A percentile compares a stretch with the other conserved stretches of the same genome.
Evolutionary conservation across 1,140 invertebrate genomes (phyloP).

Genomic region (Pomacea maculata): DNA sequence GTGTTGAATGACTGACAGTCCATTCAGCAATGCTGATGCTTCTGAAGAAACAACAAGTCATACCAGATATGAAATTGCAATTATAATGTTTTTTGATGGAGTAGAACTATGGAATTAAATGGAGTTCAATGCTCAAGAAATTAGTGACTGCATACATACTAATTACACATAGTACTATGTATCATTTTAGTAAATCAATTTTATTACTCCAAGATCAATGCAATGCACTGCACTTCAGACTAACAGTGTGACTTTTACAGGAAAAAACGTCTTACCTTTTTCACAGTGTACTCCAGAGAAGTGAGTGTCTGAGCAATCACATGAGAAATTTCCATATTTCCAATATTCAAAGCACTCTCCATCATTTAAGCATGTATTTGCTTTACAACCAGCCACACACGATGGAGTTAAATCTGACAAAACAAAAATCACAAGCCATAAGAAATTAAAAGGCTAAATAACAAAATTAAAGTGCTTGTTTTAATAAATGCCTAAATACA

Average conservation of each 20-base stretch:
- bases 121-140: no score
- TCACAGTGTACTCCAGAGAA: conserved; percentile 53
- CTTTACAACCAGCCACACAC: conserved; percentile 89
- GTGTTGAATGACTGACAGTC: conserved; percentile 47
- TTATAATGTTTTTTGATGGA: not conserved
- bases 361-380: conserved; percentile 85
- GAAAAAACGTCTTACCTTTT: conserved; percentile 37
- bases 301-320: conserved; percentile 83
- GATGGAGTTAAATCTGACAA: conserved; percentile 76
- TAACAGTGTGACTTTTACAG: not conserved
- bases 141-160: no score
- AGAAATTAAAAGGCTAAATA: not conserved
- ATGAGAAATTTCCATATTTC: conserved; percentile 81
- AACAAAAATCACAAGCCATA: conserved; percentile 31
- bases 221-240: no score
- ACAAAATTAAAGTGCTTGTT: not conserved
- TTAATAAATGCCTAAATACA: not conserved
- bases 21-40: conserved; percentile 46
- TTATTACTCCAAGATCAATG: no score
- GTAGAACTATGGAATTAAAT: no score
- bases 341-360: conserved; percentile 89
- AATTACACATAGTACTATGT: no score
- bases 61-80: not conserved
- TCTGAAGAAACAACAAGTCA: conserved; percentile 69
- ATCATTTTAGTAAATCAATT: no score